Percentiles rank a stretch among this genome's conserved stretches.
Evolutionary conservation across 2,888 invertebrate genomes (phyloP).

Genomic region (Volucella inanis): DNA sequence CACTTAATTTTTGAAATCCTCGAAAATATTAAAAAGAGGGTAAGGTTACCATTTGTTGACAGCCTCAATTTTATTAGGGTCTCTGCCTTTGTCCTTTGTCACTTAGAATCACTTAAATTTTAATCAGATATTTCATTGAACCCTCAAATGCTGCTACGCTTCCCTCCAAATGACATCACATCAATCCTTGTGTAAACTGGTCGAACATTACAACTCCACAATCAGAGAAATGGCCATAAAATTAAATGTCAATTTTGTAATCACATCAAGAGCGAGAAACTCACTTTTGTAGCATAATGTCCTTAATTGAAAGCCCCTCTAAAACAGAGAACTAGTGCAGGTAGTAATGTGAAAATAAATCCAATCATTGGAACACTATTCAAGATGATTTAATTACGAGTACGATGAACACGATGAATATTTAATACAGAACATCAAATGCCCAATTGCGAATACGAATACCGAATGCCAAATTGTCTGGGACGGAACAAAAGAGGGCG

Average conservation of each 20-base stretch:
- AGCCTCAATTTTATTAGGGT: no score
- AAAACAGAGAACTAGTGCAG: background rate
- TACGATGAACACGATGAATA: no score
- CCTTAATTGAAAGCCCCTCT: constrained; percentile 27
- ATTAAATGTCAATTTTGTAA: constrained; percentile 55
- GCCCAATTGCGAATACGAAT: background rate
- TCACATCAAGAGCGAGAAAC: constrained; percentile 29
- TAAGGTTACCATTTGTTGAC: no score
- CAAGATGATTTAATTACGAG: constrained; percentile 11
- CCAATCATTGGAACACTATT: background rate
- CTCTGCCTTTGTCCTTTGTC: no score
- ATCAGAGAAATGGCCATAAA: constrained; percentile 47
- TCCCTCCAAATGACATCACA: background rate
- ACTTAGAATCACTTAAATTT: no score
- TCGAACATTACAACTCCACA: background rate
- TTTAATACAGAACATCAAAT: no score
- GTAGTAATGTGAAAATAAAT: background rate
- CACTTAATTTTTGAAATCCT: no score
- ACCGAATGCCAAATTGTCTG: constrained; percentile 44
- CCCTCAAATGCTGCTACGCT: no score
- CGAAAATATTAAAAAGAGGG: no score
- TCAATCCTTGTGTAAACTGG: constrained; percentile 20
- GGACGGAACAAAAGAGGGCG: constrained; percentile 20
- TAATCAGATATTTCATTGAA: no score
- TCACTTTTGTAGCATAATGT: constrained; percentile 48